Conservation (phyloP, 2,113 vertebrate species). For the Grammomys surdaster region DNA sequence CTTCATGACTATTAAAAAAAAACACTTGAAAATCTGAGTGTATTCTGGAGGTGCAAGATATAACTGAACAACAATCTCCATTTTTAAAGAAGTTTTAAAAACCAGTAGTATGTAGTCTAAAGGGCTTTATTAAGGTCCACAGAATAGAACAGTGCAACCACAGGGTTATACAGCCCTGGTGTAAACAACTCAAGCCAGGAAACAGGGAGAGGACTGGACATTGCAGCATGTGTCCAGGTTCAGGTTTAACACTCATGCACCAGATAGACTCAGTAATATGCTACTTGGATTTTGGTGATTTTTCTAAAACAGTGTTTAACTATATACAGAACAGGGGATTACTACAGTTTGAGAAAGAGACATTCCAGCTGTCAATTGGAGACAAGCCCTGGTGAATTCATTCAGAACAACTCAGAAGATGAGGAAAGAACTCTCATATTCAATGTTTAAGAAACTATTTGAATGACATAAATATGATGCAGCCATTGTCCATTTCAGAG, state of each 20-base stretch:
- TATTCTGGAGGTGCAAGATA: neutral
- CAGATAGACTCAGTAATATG: neutral
- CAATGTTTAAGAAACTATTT: neutral
- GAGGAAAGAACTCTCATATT: neutral
- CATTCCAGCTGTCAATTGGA: neutral
- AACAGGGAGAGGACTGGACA: neutral
- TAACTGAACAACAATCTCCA: neutral
- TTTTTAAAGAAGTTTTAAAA: conserved; percentile 41
- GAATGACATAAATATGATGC: neutral
- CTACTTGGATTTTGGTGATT: neutral
- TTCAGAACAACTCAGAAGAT: neutral
- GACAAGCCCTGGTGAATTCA: neutral
- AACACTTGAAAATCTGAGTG: conserved; percentile 9
- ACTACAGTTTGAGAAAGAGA: neutral
- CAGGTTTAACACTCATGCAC: neutral
- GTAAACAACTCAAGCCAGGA: neutral
- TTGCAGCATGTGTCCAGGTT: neutral
- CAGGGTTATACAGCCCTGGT: neutral
- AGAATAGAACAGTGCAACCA: neutral
- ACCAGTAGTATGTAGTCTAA: neutral
- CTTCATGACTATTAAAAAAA: neutral
- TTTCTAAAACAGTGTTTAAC: neutral
- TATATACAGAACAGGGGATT: neutral
- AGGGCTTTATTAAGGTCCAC: neutral
- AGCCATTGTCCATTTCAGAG: neutral